A percentile compares a stretch with the other conserved stretches of the same genome.
These are phyloP conservation scores for Amphipyra tragopoginis DNA, from an alignment of 2,888 invertebrate species.

Conservation along the genomic window DNA sequence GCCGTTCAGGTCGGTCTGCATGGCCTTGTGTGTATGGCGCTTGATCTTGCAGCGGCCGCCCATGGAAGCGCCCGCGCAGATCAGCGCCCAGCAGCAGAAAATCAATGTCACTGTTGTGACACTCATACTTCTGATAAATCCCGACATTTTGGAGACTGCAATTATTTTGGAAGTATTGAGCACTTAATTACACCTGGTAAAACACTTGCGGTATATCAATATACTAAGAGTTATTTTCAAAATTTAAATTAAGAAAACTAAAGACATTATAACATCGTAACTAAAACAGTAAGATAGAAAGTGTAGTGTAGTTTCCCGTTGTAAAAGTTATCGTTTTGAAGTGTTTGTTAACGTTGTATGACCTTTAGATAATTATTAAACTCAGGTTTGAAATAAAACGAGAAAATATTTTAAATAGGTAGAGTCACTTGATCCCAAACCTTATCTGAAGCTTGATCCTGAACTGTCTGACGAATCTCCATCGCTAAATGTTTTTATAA, in stretches of 20 bases:
- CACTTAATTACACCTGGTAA: too few species aligned
- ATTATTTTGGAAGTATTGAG: slow-evolving; percentile 11
- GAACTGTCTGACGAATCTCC: slow-evolving; percentile 65
- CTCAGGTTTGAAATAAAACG: neutral
- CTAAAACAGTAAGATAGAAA: too few species aligned
- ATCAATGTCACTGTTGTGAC: slow-evolving; percentile 62
- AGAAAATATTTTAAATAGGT: neutral
- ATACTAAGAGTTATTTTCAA: too few species aligned
- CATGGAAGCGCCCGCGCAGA: slow-evolving; percentile 63
- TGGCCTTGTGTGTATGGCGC: slow-evolving; percentile 78
- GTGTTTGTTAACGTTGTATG: too few species aligned
- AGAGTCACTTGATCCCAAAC: slow-evolving; percentile 34
- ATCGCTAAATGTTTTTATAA: slow-evolving; percentile 76
- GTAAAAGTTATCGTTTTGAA: too few species aligned
- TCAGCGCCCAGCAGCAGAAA: slow-evolving; percentile 65
- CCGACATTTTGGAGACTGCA: slow-evolving; percentile 49
- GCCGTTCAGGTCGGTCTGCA: slow-evolving; percentile 90
- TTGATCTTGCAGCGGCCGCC: slow-evolving; percentile 77
- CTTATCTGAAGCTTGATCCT: slow-evolving; percentile 63
- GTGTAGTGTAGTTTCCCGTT: too few species aligned
- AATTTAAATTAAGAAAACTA: too few species aligned
- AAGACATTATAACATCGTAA: too few species aligned
- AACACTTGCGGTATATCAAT: too few species aligned
- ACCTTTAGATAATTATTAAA: too few species aligned
- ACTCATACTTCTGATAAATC: slow-evolving; percentile 45